Percentiles rank a stretch among this genome's conserved stretches.
These are phyloP conservation scores for Acronicta aceris DNA, from an alignment of 2,888 invertebrate species.

Conservation along the genomic window DNA sequence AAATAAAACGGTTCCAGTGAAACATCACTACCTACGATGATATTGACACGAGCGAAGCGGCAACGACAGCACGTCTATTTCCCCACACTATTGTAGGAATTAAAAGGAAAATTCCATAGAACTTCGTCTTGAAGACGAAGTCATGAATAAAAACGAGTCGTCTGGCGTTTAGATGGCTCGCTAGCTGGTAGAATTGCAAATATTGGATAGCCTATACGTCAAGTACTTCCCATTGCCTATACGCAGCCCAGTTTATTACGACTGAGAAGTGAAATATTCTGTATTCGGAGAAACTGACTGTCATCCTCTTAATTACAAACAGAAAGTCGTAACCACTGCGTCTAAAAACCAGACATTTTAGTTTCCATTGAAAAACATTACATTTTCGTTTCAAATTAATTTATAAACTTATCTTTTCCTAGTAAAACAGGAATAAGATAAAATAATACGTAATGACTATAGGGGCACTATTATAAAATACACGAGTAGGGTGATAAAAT, in stretches of 20 bases:
- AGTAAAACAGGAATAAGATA: constrained; percentile 2
- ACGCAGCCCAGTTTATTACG: no score
- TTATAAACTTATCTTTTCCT: not conserved
- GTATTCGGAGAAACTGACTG: no score
- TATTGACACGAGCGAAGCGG: no score
- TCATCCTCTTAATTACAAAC: no score
- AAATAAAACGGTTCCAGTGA: no score
- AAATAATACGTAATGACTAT: not conserved
- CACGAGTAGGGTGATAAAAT: constrained; percentile 11
- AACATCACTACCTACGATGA: no score
- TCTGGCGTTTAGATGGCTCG: not conserved
- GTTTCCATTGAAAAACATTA: no score
- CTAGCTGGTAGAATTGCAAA: constrained; percentile 4
- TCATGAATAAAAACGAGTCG: not conserved
- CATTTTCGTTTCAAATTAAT: no score
- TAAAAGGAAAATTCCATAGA: not conserved
- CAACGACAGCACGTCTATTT: no score
- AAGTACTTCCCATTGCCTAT: not conserved
- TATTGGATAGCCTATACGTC: not conserved
- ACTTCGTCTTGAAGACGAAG: not conserved
- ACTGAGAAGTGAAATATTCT: no score
- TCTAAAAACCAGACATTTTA: no score
- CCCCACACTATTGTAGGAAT: not conserved
- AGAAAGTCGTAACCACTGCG: no score
- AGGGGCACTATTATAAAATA: not conserved